Conservation (phyloP, 2,113 vertebrate species). For the Oncorhynchus clarkii region DNA sequence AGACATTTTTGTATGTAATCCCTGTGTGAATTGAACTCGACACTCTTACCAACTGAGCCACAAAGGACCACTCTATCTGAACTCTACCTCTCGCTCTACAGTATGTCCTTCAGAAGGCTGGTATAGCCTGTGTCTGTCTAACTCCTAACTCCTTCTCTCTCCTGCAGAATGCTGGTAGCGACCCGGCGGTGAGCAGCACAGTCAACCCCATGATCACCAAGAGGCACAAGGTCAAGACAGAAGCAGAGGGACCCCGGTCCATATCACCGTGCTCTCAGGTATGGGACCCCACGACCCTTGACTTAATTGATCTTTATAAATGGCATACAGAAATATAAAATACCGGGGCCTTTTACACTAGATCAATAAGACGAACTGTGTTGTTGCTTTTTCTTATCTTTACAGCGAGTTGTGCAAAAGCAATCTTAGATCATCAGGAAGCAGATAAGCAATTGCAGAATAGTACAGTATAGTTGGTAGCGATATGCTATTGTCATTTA, state of each 20-base stretch:
- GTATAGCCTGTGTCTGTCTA: constrained; percentile 41
- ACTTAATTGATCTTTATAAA: too few relatives aligned
- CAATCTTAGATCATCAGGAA: constrained; percentile 13
- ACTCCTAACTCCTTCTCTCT: constrained; percentile 19
- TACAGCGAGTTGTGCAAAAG: constrained; percentile 21
- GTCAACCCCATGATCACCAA: constrained; percentile 86
- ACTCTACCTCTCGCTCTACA: not conserved
- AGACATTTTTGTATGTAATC: too few relatives aligned
- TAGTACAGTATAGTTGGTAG: not conserved
- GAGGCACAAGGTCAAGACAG: constrained; percentile 87
- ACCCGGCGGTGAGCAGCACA: constrained; percentile 86
- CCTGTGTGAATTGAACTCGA: too few relatives aligned
- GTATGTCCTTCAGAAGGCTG: not conserved
- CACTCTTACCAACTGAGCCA: too few relatives aligned
- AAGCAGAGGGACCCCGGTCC: constrained; percentile 74
- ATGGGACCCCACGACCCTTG: constrained; percentile 17
- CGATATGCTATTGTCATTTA: too few relatives aligned
- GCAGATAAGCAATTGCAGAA: constrained; percentile 46
- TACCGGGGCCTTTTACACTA: not conserved
- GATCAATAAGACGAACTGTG: constrained; percentile 30
- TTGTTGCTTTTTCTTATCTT: constrained; percentile 8
- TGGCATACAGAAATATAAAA: too few relatives aligned
- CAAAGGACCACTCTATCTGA: not conserved
- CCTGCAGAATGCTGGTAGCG: constrained; percentile 66
- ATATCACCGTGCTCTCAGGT: constrained; percentile 82